Base-by-base conservation (phyloP, 2,113 vertebrate genomes). In the Siniperca knerii region DNA sequence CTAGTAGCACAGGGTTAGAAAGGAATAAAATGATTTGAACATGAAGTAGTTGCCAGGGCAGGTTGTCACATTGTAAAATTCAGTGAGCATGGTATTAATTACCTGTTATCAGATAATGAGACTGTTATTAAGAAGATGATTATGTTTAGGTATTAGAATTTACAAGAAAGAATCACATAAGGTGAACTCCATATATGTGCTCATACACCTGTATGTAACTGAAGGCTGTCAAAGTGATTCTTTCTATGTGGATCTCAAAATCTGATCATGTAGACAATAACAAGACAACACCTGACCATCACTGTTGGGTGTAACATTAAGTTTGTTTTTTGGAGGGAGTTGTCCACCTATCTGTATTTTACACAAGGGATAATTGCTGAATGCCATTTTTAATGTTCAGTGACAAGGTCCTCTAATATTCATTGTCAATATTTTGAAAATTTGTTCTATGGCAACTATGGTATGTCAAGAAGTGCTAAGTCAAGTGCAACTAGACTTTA, bases 11-110 rank as follows among this genome's bases (percentile, higher is more conserved):
- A 25, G 35, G 18, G 48, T 83, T 65, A 12, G 25, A 29, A 72
- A 65, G 68, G 35, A 42, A 84, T 33, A 15, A 11, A 50, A 58
- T 10, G 23, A 29, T 72, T 16, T 72, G 23, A 66, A 60, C 73
- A 60, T n/a, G 2, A 50, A 29, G 29, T 0, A 21, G 20, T 15
- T 10, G 55, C 29, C 57, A 35, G 20, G 2, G 42, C 12, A 0
- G 18, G 50, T 57, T 68, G 21, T 42, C 33, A 7, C 18, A 33
- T 42, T 65, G 21, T 42, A 40, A 40, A 44, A 66, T 40, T 15
- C 40, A 8, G 11, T 66, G 12, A 65, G 64, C 64, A 8, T 4
- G 11, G 21, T 7, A 68, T 8, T 66, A 11, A 15, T 46, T 25
- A 6, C 40, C 40, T 66, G 11, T 44, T 6, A n/a, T 25, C 25